phyloP scores from a whole-genome alignment of 2,888 invertebrate genomes.

The Autographa gamma region DNA sequence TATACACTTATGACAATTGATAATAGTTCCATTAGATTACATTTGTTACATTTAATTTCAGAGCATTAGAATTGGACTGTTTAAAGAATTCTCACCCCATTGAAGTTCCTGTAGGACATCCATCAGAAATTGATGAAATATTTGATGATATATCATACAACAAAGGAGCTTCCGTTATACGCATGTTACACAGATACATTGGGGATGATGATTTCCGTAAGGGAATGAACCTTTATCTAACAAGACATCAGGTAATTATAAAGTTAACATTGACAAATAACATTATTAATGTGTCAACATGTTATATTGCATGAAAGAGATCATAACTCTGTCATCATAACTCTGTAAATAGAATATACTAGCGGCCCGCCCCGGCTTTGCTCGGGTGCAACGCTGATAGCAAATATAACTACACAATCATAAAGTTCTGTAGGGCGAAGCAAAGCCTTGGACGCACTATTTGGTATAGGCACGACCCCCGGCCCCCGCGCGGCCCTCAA shows the following conservation, averaged over 20 bases:
- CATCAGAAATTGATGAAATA: slow-evolving; percentile 98
- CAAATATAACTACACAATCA: too few relatives aligned
- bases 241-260: slow-evolving; percentile 91
- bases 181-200: slow-evolving; percentile 98
- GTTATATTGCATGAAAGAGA: neutral
- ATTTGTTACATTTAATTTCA: slow-evolving; percentile 66
- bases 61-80: slow-evolving; percentile 95
- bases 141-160: slow-evolving; percentile 99
- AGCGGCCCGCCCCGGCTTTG: too few relatives aligned
- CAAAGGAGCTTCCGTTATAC: slow-evolving; percentile 97
- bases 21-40: slow-evolving; percentile 20
- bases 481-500: too few relatives aligned
- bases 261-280: neutral
- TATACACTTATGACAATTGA: slow-evolving; percentile 25
- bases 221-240: slow-evolving; percentile 97
- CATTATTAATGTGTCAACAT: neutral
- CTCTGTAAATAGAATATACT: neutral
- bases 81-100: slow-evolving; percentile 98
- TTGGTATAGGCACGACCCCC: too few relatives aligned
- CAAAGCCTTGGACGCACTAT: too few relatives aligned
- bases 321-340: neutral
- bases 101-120: slow-evolving; percentile 98
- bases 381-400: too few relatives aligned
- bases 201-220: slow-evolving; percentile 97
- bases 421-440: too few relatives aligned